Conservation (phyloP, 2,113 vertebrate species). For the Xiphophorus maculatus region DNA sequence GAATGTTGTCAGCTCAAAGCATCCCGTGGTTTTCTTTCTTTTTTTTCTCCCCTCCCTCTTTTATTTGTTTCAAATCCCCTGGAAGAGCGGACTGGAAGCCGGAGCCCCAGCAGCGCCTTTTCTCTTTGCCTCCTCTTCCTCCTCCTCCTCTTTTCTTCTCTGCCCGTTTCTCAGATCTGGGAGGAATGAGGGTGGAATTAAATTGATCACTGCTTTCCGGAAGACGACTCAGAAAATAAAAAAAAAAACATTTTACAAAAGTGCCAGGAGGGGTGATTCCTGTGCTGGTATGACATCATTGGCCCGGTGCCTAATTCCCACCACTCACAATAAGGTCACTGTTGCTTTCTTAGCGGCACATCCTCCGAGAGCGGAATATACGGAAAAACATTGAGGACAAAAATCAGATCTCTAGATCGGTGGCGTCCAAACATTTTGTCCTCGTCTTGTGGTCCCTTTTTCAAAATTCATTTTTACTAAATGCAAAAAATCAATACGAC, state of each 20-base stretch:
- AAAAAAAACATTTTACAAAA: constrained; percentile 59
- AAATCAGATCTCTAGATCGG: background rate
- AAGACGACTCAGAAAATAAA: constrained; percentile 71
- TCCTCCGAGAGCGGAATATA: constrained; percentile 62
- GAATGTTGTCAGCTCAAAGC: constrained; percentile 31
- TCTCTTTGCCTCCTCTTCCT: constrained; percentile 41
- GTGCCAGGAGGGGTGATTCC: constrained; percentile 72
- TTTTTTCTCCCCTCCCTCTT: constrained; percentile 17
- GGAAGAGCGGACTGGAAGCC: constrained; percentile 17
- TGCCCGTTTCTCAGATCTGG: constrained; percentile 14
- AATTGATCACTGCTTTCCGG: constrained; percentile 74
- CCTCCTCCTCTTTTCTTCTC: background rate
- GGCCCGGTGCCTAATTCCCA: constrained; percentile 77
- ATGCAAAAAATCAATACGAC: too few species aligned
- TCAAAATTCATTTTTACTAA: too few species aligned
- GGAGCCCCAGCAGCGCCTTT: constrained; percentile 37
- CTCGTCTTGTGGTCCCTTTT: too few species aligned
- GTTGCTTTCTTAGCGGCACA: constrained; percentile 67
- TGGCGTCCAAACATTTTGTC: too few species aligned
- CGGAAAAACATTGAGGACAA: constrained; percentile 40
- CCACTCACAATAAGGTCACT: constrained; percentile 76
- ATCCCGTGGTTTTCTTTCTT: constrained; percentile 29
- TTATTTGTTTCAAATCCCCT: constrained; percentile 34
- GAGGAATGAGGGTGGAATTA: constrained; percentile 72
- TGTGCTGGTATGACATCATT: constrained; percentile 79